Percentiles rank a stretch among this genome's conserved stretches.
Evolutionary conservation across 2,888 invertebrate species (phyloP).

Genomic region (Schizotus pectinicornis): DNA sequence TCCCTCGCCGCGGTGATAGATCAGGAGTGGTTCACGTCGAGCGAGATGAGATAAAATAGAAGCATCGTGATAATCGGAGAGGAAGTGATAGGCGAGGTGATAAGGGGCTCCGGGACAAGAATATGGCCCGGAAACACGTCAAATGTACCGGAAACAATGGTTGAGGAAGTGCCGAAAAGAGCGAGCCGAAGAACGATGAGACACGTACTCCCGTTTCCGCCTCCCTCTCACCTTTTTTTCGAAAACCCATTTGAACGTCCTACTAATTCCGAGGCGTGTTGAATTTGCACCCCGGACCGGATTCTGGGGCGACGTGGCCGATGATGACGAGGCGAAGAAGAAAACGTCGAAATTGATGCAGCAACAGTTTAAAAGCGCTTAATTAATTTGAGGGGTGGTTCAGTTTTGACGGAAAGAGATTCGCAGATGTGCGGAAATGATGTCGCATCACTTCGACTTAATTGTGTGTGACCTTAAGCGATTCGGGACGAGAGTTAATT

Average conservation of each 20-base stretch:
- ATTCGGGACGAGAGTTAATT: too few relatives aligned
- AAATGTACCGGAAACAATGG: conserved; percentile 59
- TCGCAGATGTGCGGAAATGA: too few relatives aligned
- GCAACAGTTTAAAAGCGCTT: too few relatives aligned
- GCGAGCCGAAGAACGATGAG: conserved; percentile 4
- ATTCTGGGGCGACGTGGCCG: too few relatives aligned
- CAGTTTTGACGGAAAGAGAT: too few relatives aligned
- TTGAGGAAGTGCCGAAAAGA: conserved; percentile 53
- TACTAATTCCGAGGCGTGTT: too few relatives aligned
- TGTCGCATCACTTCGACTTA: too few relatives aligned
- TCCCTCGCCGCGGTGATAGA: neutral
- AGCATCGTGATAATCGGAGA: conserved; percentile 53
- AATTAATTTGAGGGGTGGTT: too few relatives aligned
- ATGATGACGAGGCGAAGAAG: too few relatives aligned
- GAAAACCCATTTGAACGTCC: neutral
- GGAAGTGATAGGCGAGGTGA: conserved; percentile 54
- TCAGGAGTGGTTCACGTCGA: conserved; percentile 17
- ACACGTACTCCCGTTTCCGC: conserved; percentile 3
- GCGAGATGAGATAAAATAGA: conserved; percentile 44
- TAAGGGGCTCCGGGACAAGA: conserved; percentile 53
- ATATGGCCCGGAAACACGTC: conserved; percentile 57
- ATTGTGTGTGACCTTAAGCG: too few relatives aligned
- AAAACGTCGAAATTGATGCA: too few relatives aligned
- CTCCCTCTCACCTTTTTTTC: conserved; percentile 5
- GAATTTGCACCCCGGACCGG: too few relatives aligned